These are phyloP conservation scores for Trachymyrmex septentrionalis DNA, from an alignment of 1,140 invertebrate genomes.

Conservation along the genomic window DNA sequence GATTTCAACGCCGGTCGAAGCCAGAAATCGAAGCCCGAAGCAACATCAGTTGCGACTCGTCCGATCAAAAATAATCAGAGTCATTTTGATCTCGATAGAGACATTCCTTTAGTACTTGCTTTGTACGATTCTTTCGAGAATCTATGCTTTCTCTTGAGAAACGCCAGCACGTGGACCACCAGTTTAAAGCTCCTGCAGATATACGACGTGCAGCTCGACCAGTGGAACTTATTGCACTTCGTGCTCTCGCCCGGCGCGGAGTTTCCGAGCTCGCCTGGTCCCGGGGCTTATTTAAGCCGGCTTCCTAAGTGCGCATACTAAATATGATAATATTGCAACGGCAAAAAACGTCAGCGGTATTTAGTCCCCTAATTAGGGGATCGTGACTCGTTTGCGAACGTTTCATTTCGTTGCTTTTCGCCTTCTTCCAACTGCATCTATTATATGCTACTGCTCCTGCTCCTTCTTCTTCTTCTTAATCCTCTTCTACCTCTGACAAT, in stretches of 20 bases:
- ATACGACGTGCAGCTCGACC: conserved; percentile 83
- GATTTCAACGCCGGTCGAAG: conserved; percentile 81
- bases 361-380: conserved; percentile 86
- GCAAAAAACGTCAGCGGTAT: conserved; percentile 86
- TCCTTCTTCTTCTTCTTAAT: conserved; percentile 75
- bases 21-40: conserved; percentile 77
- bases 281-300: conserved; percentile 85
- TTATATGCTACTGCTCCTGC: conserved; percentile 37
- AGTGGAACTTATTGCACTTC: conserved; percentile 85
- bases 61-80: not conserved
- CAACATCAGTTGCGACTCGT: conserved; percentile 36
- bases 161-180: conserved; percentile 38
- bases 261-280: conserved; percentile 80
- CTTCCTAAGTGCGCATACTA: conserved; percentile 87
- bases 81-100: too few relatives aligned
- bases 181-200: conserved; percentile 78
- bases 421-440: conserved; percentile 65
- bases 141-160: conserved; percentile 16
- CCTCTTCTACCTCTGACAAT: conserved; percentile 80
- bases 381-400: conserved; percentile 86
- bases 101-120: not conserved
- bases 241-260: conserved; percentile 78
- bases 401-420: conserved; percentile 83
- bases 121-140: not conserved
- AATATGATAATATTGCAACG: conserved; percentile 87